Evolutionary conservation across 1,140 invertebrate species (phyloP).

Genomic region (Atta cephalotes): DNA sequence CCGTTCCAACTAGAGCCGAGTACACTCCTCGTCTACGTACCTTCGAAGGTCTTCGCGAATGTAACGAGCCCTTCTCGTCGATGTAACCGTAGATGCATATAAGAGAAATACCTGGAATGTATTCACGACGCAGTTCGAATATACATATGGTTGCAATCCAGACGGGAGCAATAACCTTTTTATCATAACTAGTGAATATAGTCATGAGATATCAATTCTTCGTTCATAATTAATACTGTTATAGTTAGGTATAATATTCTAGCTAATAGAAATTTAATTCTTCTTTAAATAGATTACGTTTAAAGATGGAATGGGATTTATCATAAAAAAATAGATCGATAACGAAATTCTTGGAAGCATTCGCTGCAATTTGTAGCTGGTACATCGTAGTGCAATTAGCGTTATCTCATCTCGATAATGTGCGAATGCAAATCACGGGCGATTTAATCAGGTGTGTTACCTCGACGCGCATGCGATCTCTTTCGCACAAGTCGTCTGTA

Average conservation of each 20-base stretch:
- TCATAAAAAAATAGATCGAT: not conserved
- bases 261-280: constrained; percentile 2
- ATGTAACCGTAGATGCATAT: constrained; percentile 34
- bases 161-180: not conserved
- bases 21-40: not conserved
- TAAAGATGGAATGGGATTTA: not conserved
- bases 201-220: not conserved
- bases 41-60: constrained; percentile 31
- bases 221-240: not conserved
- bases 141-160: not conserved
- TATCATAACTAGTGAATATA: constrained; percentile 13
- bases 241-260: not conserved
- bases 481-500: not conserved
- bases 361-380: not conserved
- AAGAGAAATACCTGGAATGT: constrained; percentile 27
- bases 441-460: constrained; percentile 34
- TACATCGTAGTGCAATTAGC: constrained; percentile 26
- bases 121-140: not conserved
- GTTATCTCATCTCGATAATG: constrained; percentile 13
- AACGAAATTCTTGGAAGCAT: not conserved
- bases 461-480: not conserved
- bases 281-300: not conserved
- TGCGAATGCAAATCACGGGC: not conserved
- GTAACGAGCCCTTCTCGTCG: constrained; percentile 44
- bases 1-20: constrained; percentile 27